Base-by-base conservation (phyloP, 2,888 invertebrate genomes). In the Rhagonycha lutea region DNA sequence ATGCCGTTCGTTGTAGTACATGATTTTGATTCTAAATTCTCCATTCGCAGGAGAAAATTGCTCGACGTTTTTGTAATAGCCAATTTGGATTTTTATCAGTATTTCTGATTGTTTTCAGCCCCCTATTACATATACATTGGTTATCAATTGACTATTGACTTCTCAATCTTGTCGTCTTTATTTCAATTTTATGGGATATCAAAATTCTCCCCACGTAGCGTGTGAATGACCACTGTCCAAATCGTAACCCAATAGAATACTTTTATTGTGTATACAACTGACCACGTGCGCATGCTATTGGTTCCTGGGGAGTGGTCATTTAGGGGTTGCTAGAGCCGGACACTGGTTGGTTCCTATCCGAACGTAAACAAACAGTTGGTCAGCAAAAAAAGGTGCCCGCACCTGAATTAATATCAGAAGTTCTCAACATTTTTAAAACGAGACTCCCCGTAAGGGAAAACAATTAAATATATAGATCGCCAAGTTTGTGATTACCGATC, bases 271-370 rank as follows among this genome's bases (percentile, higher is more conserved):
- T 62, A 61, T 26, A 29, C 72, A 69, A 72, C 78, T 76, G 81
- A 80, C 79, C 78, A 73, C 65, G 68, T 81, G 83, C 84, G 85
- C 83, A 83, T 76, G 80, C 81, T 82, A 85, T 84, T 87, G 87
- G 87, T 86, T 86, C 80, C 83, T 74, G 79, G 86, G 86, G 86
- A 83, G 86, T 87, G 87, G 87, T 87, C 87, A 87, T 82, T 80
- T 79, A 83, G 83, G 85, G 86, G 86, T 85, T 81, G 83, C 73
- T 73, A 72, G 73, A 74, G 79, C 83, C 82, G 84, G 82, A 82
- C 81, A 81, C 79, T 76, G 80, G 85, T 85, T 85, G 86, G 85
- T 73, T 76, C 81, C 81, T 81, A 10, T 28, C n/a, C 28, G 65
- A 67, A 72, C n/a, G 69, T 72, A 75, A 68, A 32, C 28, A 14